Evolutionary conservation across 2,888 invertebrate species (phyloP).

Genomic region (Lypha dubia): DNA sequence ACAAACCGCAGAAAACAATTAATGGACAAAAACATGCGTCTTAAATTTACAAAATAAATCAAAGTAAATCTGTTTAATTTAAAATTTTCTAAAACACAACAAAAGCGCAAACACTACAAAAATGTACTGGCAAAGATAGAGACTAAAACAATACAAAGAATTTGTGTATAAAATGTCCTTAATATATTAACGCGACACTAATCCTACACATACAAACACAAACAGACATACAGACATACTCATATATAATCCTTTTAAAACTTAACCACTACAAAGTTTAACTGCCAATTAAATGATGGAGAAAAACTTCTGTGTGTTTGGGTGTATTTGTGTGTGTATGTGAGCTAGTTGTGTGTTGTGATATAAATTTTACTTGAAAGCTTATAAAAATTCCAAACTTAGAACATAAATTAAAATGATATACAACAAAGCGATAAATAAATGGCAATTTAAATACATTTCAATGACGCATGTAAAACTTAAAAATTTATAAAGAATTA

Average conservation of each 20-base stretch:
- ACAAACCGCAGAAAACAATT: constrained; percentile 72
- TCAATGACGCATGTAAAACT: not conserved
- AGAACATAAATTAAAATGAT: constrained; percentile 42
- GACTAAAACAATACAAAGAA: constrained; percentile 31
- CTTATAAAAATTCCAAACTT: constrained; percentile 50
- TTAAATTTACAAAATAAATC: constrained; percentile 75
- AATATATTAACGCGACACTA: constrained; percentile 51
- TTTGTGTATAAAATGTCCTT: constrained; percentile 56
- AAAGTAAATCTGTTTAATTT: constrained; percentile 75
- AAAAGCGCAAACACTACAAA: not conserved
- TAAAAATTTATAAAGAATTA: not conserved
- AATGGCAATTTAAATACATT: constrained; percentile 13
- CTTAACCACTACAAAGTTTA: constrained; percentile 52
- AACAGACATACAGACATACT: not conserved
- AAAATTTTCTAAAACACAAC: constrained; percentile 71
- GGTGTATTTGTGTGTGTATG: no score
- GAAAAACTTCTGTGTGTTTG: constrained; percentile 31
- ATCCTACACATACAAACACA: not conserved
- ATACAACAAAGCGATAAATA: not conserved
- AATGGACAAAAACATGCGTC: constrained; percentile 73
- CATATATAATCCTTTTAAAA: constrained; percentile 5
- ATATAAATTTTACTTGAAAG: constrained; percentile 53
- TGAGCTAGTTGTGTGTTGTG: no score
- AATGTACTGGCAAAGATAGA: not conserved
- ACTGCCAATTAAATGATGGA: constrained; percentile 55